Percentiles rank a stretch among this genome's conserved stretches.
Evolutionary conservation across 2,113 vertebrate genomes (phyloP).

Genomic region (Drymodes brunneopygia): DNA sequence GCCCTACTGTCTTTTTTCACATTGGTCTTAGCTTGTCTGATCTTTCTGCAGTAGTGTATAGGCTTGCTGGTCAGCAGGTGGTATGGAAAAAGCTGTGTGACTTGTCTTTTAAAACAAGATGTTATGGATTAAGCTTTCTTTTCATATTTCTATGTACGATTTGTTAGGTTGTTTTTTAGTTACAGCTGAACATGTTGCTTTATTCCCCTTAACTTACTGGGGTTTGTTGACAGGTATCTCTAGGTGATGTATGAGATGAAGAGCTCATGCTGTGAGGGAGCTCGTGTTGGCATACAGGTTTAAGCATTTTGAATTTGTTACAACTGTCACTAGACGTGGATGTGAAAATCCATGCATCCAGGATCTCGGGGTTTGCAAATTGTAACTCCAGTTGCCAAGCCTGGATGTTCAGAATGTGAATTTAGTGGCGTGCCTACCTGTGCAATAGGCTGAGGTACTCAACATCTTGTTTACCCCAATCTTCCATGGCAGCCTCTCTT

Average conservation of each 20-base stretch:
- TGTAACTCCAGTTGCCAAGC: not conserved
- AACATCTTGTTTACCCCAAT: not conserved
- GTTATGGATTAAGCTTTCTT: not conserved
- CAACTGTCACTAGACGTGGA: not conserved
- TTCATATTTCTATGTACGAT: not conserved
- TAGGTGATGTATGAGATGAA: not conserved
- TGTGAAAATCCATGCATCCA: not conserved
- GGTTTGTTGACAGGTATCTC: not conserved
- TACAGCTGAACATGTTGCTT: not conserved
- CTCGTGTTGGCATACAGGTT: not conserved
- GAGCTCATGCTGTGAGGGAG: not conserved
- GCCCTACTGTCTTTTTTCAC: not conserved
- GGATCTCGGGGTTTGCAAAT: not conserved
- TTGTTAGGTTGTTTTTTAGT: not conserved
- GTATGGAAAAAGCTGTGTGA: not conserved
- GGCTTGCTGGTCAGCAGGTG: not conserved
- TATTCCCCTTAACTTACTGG: not conserved
- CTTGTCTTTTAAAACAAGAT: not conserved
- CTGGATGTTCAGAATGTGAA: not conserved
- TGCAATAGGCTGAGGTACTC: not conserved
- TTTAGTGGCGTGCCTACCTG: not conserved
- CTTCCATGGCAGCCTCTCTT: not conserved
- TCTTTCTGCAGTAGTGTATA: not conserved
- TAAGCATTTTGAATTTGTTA: not conserved
- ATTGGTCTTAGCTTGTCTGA: not conserved